A percentile compares a stretch with the other conserved stretches of the same genome.
Evolutionary conservation across 1,140 invertebrate species (phyloP).

Genomic region (Parasteatoda tepidariorum): DNA sequence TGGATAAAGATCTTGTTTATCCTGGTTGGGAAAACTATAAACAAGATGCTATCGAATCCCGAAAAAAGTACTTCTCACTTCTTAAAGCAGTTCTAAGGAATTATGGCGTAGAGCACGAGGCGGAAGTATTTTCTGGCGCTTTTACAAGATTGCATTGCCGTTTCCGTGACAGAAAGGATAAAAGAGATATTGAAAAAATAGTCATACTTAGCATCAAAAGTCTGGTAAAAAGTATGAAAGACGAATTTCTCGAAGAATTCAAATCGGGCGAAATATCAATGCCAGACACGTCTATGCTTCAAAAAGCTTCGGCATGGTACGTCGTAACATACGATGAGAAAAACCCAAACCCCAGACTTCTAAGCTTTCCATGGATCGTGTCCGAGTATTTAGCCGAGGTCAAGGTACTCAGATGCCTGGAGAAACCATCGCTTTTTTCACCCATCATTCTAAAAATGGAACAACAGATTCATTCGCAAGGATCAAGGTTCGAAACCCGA

Average conservation of each 20-base stretch:
- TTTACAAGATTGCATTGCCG: slow-evolving; percentile 43
- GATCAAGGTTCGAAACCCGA: not conserved
- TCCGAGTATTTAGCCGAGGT: slow-evolving; percentile 3
- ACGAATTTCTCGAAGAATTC: slow-evolving; percentile 2
- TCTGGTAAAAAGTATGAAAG: not conserved
- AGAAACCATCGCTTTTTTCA: not conserved
- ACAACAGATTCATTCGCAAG: not conserved
- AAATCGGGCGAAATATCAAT: not conserved
- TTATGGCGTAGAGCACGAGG: slow-evolving; percentile 62
- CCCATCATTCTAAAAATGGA: not conserved
- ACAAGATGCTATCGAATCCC: slow-evolving; percentile 34
- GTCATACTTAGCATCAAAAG: not conserved
- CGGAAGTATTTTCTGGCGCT: slow-evolving; percentile 59
- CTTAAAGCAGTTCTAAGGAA: slow-evolving; percentile 61
- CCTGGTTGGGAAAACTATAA: slow-evolving; percentile 59
- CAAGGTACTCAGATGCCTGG: not conserved
- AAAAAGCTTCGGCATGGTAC: slow-evolving; percentile 52
- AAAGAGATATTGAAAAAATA: slow-evolving; percentile 25
- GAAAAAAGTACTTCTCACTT: slow-evolving; percentile 61
- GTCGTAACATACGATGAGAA: slow-evolving; percentile 12
- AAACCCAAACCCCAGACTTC: not conserved
- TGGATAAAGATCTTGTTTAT: slow-evolving; percentile 58
- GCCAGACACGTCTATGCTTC: not conserved
- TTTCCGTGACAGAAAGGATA: slow-evolving; percentile 22
- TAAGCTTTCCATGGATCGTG: slow-evolving; percentile 46